Conservation (phyloP, 2,888 invertebrate species). For the Xestobium rufovillosum region DNA sequence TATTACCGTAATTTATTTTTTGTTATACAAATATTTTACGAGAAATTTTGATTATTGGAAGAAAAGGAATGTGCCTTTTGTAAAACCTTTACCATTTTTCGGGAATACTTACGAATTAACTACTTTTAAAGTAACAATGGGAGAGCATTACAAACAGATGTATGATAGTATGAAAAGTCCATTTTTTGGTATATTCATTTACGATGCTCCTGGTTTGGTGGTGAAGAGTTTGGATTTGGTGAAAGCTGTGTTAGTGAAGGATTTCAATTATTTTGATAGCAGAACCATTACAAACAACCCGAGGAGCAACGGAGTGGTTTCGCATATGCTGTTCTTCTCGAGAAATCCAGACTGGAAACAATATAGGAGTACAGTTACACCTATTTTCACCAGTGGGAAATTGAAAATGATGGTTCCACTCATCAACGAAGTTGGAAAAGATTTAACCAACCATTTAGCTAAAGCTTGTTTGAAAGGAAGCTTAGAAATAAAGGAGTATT, state of each 20-base stretch:
- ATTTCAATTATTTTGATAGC: conserved; percentile 38
- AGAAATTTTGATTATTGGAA: conserved; percentile 42
- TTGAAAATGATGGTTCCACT: conserved; percentile 30
- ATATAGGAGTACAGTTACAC: conserved; percentile 27
- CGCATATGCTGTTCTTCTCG: conserved; percentile 19
- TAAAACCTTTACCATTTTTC: conserved; percentile 38
- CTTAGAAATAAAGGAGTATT: conserved; percentile 17
- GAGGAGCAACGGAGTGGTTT: conserved; percentile 17
- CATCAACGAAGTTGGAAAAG: conserved; percentile 25
- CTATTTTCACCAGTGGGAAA: conserved; percentile 31
- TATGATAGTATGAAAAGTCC: conserved; percentile 24
- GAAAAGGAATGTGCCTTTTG: conserved; percentile 35
- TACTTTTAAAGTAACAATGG: conserved; percentile 31
- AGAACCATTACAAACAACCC: conserved; percentile 17
- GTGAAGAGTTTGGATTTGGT: conserved; percentile 43
- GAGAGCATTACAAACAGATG: conserved; percentile 17
- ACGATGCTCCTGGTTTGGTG: conserved; percentile 42
- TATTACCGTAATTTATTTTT: too few species aligned
- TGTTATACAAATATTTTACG: conserved; percentile 34
- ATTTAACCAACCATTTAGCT: conserved; percentile 28
- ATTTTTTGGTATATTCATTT: conserved; percentile 42
- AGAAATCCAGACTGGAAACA: conserved; percentile 22
- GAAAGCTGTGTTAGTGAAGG: conserved; percentile 40
- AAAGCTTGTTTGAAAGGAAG: conserved; percentile 11
- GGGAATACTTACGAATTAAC: conserved; percentile 41